Conservation (phyloP, 1,140 invertebrate species). For the Coenobita brevimanus region DNA sequence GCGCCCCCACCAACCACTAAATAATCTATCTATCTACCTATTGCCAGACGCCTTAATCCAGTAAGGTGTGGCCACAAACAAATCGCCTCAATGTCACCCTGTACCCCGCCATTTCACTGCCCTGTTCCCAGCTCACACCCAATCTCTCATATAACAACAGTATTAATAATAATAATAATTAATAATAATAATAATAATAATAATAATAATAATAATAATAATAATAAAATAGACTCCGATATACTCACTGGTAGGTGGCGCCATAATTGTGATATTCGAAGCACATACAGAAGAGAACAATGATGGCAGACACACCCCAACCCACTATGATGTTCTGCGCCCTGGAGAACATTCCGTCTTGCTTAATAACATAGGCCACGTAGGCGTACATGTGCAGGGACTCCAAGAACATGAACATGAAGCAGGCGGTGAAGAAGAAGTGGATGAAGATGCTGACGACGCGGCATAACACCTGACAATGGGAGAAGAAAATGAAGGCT, state of each 20-base stretch:
- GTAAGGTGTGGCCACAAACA: too few species aligned
- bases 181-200: too few species aligned
- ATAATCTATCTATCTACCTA: too few species aligned
- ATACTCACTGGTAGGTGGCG: conserved; percentile 71
- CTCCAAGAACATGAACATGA: conserved; percentile 72
- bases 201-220: too few species aligned
- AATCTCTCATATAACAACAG: too few species aligned
- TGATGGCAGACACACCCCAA: conserved; percentile 71
- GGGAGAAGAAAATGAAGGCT: background rate
- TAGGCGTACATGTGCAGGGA: conserved; percentile 72
- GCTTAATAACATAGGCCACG: conserved; percentile 72
- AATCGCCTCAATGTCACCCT: too few species aligned
- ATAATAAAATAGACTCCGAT: background rate
- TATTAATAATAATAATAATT: conserved; percentile 71
- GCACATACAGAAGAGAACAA: conserved; percentile 70
- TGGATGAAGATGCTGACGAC: conserved; percentile 71
- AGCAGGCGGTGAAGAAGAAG: conserved; percentile 73
- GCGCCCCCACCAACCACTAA: too few species aligned
- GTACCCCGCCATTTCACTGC: too few species aligned
- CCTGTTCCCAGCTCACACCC: too few species aligned
- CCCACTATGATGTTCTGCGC: conserved; percentile 72
- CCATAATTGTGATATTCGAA: conserved; percentile 72
- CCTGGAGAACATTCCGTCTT: conserved; percentile 71
- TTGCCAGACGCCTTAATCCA: too few species aligned
- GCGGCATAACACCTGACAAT: conserved; percentile 70